Percentiles rank a stretch among this genome's conserved stretches.
Evolutionary conservation across 2,888 invertebrate genomes (phyloP).

Genomic region (Seira ritae): DNA sequence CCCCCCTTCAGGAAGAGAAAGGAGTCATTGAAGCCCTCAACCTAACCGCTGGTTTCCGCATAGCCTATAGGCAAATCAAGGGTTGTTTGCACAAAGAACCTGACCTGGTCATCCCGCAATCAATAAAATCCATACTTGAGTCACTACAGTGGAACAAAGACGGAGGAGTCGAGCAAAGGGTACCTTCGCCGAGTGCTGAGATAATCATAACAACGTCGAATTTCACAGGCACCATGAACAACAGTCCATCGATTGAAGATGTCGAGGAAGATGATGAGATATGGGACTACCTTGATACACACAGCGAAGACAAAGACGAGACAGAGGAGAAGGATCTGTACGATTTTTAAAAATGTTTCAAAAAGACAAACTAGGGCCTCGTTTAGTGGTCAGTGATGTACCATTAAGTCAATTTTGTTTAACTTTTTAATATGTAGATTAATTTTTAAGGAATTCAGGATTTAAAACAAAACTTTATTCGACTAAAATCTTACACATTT

Average conservation of each 20-base stretch:
- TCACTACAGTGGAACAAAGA: slow-evolving; percentile 40
- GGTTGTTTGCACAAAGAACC: slow-evolving; percentile 59
- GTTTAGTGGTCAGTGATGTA: neutral
- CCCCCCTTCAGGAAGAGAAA: slow-evolving; percentile 58
- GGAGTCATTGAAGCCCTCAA: slow-evolving; percentile 61
- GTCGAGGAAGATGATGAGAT: slow-evolving; percentile 62
- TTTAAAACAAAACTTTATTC: too few species aligned
- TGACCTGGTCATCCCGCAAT: slow-evolving; percentile 64
- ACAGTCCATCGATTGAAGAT: slow-evolving; percentile 4
- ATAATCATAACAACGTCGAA: neutral
- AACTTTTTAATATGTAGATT: too few species aligned
- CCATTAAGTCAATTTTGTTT: too few species aligned
- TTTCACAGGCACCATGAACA: neutral
- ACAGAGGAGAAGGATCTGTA: slow-evolving; percentile 66
- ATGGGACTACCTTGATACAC: slow-evolving; percentile 70
- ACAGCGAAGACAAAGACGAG: slow-evolving; percentile 51
- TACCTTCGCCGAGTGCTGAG: slow-evolving; percentile 5
- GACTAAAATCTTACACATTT: too few species aligned
- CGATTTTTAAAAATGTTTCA: slow-evolving; percentile 64
- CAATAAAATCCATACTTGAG: slow-evolving; percentile 51
- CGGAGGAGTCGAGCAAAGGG: slow-evolving; percentile 24
- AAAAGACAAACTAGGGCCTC: neutral
- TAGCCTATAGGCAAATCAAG: slow-evolving; percentile 68
- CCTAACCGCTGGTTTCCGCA: slow-evolving; percentile 66
- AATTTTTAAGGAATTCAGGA: too few species aligned